Conservation (phyloP, 2,797 vertebrate species). For the Remorina albescens region DNA sequence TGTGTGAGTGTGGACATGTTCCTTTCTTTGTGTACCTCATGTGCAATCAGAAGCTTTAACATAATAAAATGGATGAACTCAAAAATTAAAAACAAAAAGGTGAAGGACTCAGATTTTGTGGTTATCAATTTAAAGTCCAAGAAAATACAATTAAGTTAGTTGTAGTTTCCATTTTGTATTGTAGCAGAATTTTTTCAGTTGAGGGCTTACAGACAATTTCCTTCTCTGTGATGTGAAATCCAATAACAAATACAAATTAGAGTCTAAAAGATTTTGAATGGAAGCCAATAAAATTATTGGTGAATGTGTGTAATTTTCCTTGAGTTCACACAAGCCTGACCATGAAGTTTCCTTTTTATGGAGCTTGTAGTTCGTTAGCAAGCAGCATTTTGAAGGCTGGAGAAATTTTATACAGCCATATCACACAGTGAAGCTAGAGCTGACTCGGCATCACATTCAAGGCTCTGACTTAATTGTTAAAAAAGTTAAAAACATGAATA, state of each 20-base stretch:
- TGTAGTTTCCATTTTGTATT: not conserved
- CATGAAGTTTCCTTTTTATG: not conserved
- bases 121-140: too few species aligned
- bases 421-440: not conserved
- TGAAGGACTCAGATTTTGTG: not conserved
- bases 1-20: not conserved
- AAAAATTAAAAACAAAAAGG: not conserved
- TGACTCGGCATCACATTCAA: too few species aligned
- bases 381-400: not conserved
- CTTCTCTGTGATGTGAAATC: not conserved
- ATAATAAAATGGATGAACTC: not conserved
- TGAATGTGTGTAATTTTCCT: too few species aligned
- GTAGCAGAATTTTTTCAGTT: not conserved
- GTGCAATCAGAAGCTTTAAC: slow-evolving; percentile 2
- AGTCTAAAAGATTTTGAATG: not conserved
- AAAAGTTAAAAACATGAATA: too few species aligned
- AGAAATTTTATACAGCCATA: not conserved
- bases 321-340: not conserved
- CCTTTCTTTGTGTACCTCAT: slow-evolving; percentile 2
- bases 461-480: too few species aligned
- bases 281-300: too few species aligned
- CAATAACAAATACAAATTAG: not conserved
- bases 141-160: too few species aligned
- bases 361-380: not conserved
- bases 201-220: not conserved